phyloP scores from a whole-genome alignment of 2,113 vertebrate genomes.

The Phocoena sinus region DNA sequence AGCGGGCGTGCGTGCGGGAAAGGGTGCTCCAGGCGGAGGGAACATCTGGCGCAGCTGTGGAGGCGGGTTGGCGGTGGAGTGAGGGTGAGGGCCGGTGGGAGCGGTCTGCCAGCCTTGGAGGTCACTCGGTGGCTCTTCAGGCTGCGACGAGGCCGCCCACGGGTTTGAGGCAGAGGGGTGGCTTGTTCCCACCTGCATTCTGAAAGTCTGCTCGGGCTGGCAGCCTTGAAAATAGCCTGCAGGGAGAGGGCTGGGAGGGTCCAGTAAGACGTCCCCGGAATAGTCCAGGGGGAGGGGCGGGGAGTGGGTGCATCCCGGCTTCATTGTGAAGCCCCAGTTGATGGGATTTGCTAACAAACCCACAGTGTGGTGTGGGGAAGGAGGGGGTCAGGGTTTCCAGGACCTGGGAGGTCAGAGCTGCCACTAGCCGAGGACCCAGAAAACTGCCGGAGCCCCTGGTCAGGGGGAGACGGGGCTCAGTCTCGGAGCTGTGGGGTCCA shows the following conservation, averaged over 20 bases:
- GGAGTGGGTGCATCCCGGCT: fast-evolving
- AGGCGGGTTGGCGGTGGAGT: not conserved
- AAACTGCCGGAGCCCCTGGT: fast-evolving
- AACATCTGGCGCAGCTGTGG: not conserved
- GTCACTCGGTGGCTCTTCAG: not conserved
- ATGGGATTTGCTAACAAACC: too few species aligned
- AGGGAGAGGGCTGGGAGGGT: not conserved
- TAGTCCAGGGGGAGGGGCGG: not conserved
- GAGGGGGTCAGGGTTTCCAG: not conserved
- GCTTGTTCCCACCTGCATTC: not conserved
- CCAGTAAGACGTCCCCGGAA: not conserved
- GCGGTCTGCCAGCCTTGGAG: not conserved
- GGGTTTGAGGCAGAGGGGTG: not conserved
- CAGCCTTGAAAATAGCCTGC: not conserved
- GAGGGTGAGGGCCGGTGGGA: not conserved
- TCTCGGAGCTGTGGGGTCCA: too few species aligned
- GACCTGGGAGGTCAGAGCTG: not conserved
- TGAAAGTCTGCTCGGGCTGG: not conserved
- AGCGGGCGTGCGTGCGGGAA: not conserved
- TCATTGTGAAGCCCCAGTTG: too few species aligned
- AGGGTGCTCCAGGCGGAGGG: not conserved
- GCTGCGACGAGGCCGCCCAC: fast-evolving
- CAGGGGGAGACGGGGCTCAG: not conserved
- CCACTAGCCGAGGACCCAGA: not conserved
- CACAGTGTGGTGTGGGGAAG: not conserved